These are phyloP conservation scores for Tamias sibiricus DNA, from an alignment of 2,113 vertebrate genomes.

Conservation along the genomic window DNA sequence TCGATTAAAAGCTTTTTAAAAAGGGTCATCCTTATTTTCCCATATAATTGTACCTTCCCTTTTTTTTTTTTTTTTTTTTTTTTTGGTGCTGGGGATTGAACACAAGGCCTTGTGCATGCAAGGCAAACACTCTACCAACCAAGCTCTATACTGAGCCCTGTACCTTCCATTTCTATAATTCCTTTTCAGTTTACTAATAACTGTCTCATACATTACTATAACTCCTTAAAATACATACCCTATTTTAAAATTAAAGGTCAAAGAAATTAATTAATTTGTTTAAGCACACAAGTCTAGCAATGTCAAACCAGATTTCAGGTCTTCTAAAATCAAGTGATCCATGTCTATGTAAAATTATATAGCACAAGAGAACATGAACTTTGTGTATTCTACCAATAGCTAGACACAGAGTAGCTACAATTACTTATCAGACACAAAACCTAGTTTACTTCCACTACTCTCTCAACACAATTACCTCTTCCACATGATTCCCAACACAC, in stretches of 20 bases:
- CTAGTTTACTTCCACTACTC: not conserved
- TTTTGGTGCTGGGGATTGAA: no score
- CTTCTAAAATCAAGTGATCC: not conserved
- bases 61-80: no score
- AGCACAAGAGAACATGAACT: not conserved
- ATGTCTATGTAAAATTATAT: not conserved
- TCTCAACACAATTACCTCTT: conserved; percentile 44
- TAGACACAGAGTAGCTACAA: not conserved
- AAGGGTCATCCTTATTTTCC: not conserved
- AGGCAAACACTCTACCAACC: no score
- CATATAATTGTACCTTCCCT: not conserved
- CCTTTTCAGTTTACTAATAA: conserved; percentile 34
- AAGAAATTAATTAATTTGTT: conserved; percentile 1
- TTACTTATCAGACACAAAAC: conserved; percentile 25
- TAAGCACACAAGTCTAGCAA: conserved; percentile 42
- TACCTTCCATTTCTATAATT: not conserved
- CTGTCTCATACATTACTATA: not conserved
- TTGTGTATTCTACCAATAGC: not conserved
- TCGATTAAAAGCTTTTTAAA: conserved; percentile 2
- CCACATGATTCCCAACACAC: not conserved
- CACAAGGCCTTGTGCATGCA: no score
- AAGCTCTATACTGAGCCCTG: no score
- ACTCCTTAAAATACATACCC: not conserved
- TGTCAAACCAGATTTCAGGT: not conserved
- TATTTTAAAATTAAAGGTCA: conserved; percentile 56